A percentile compares a stretch with the other conserved stretches of the same genome.
phyloP scores from a whole-genome alignment of 2,888 invertebrate species.

The Idaea dimidiata region DNA sequence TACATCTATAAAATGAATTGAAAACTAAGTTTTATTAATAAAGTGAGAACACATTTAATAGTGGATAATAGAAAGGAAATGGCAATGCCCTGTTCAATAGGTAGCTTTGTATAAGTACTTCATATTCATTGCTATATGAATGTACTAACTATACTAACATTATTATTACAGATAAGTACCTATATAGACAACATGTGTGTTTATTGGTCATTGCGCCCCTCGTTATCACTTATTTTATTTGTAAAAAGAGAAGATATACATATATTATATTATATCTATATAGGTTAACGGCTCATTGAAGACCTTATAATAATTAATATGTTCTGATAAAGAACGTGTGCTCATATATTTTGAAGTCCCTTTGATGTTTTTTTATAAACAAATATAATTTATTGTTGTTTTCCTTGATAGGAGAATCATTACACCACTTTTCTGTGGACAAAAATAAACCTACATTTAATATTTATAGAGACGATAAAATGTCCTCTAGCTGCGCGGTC shows the following conservation, averaged over 20 bases:
- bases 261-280: slow-evolving; percentile 36
- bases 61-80: background rate
- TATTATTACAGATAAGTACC: slow-evolving; percentile 7
- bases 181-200: slow-evolving; percentile 13
- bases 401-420: slow-evolving; percentile 1
- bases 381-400: background rate
- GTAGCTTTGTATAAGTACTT: background rate
- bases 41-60: background rate
- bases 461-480: no score
- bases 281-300: slow-evolving; percentile 34
- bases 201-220: slow-evolving; percentile 3
- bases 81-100: background rate
- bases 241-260: slow-evolving; percentile 5
- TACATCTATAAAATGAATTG: no score
- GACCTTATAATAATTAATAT: slow-evolving; percentile 21
- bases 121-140: background rate
- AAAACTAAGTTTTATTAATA: background rate
- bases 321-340: slow-evolving; percentile 5
- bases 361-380: background rate
- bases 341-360: slow-evolving; percentile 5
- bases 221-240: slow-evolving; percentile 12
- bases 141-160: background rate
- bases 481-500: no score
- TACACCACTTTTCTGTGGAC: background rate
- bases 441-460: background rate